Evolutionary conservation across 2,888 invertebrate genomes (phyloP).

Genomic region (Aphidoletes aphidimyza): DNA sequence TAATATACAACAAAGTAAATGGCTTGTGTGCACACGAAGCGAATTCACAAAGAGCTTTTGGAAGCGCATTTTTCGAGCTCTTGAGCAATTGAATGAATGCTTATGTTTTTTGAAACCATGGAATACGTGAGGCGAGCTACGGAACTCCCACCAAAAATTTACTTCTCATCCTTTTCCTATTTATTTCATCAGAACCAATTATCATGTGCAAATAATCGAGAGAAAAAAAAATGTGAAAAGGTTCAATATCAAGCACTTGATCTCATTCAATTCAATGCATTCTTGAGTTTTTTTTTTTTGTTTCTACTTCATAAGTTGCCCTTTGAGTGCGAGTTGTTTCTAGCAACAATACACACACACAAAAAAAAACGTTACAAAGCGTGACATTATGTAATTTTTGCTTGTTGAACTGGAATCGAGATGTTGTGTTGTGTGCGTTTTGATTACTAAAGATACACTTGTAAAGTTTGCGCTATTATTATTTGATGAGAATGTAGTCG

Average conservation of each 20-base stretch:
- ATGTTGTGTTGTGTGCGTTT: not conserved
- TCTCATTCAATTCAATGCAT: not conserved
- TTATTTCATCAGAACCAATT: not conserved
- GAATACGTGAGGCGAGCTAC: not conserved
- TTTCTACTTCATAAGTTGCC: too few species aligned
- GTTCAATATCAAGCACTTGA: too few species aligned
- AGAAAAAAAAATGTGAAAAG: too few species aligned
- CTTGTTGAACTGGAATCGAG: conserved; percentile 37
- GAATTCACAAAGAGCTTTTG: conserved; percentile 14
- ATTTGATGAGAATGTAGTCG: not conserved
- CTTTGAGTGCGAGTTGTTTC: too few species aligned
- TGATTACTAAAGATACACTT: conserved; percentile 24
- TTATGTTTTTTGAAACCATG: not conserved
- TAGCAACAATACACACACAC: too few species aligned
- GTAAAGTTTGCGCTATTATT: not conserved
- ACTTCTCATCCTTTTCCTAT: not conserved
- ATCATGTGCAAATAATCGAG: not conserved
- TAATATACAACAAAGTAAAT: not conserved
- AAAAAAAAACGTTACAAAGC: not conserved
- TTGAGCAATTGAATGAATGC: not conserved
- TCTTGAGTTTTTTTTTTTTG: not conserved
- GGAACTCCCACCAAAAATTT: not conserved
- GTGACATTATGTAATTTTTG: conserved; percentile 9
- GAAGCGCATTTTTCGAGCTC: conserved; percentile 14
- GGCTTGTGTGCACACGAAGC: not conserved